phyloP scores from a whole-genome alignment of 2,888 invertebrate species.

The Melieria picta region DNA sequence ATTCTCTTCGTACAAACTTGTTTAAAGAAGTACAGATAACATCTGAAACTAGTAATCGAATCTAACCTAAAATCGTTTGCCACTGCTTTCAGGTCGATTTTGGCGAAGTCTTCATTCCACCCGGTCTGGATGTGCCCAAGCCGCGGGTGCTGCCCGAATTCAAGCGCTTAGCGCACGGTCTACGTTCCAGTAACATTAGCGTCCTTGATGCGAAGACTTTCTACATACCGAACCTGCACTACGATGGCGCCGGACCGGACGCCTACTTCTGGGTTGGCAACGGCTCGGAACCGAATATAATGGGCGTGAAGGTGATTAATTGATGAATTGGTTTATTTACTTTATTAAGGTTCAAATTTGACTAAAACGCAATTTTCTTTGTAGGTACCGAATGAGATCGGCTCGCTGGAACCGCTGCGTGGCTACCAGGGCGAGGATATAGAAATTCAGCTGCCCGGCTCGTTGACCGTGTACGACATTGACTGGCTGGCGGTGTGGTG shows the following conservation, averaged over 20 bases:
- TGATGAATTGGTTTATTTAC: background rate
- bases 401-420: conserved; percentile 81
- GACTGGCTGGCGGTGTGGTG: conserved; percentile 95
- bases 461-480: conserved; percentile 87
- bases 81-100: conserved; percentile 79
- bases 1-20: too few relatives aligned
- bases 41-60: too few relatives aligned
- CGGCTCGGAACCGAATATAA: conserved; percentile 81
- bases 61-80: too few relatives aligned
- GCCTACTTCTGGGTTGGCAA: conserved; percentile 96
- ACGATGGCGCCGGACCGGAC: conserved; percentile 91
- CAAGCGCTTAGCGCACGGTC: conserved; percentile 85
- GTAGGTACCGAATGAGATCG: conserved; percentile 87
- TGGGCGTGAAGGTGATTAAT: conserved; percentile 77
- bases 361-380: background rate
- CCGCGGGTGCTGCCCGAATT: conserved; percentile 86
- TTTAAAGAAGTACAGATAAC: too few relatives aligned
- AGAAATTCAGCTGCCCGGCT: conserved; percentile 86
- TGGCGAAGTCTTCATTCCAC: conserved; percentile 83
- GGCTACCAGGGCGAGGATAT: conserved; percentile 93
- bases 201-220: conserved; percentile 91
- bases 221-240: conserved; percentile 91
- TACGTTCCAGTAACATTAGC: conserved; percentile 90
- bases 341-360: background rate
- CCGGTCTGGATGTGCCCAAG: conserved; percentile 80